Base-by-base conservation (phyloP, 1,140 invertebrate genomes). In the Neelides sp. region DNA sequence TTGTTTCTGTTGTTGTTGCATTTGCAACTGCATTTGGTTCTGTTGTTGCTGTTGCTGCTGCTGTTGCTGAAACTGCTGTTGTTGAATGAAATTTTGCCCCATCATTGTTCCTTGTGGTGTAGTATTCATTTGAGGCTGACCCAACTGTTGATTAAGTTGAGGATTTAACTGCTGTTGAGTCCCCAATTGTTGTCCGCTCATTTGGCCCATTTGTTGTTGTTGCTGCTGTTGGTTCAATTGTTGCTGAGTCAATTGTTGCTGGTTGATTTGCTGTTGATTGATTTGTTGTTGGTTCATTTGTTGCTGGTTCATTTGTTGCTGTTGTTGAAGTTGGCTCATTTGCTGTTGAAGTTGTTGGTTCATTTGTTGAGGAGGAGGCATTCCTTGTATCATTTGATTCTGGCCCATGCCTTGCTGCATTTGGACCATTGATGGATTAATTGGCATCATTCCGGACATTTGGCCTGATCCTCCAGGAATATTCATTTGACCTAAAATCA, bases 221-320 rank as follows among this genome's bases (percentile, higher is more conserved):
- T 52, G 50, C 17, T 48, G 47, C 41, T 48, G n/a, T n/a, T n/a
- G n/a, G 17, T 26, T 43, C 34, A 52, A 50, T 5, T 36, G 45
- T n/a, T 48, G 42, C 23, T 48, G 42, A n/a, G 24, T 34, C 15
- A 24, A 15, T 34, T 57, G 42, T 19, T 48, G 53, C 15, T 50
- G 43, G 28, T 53, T 44, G 22, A 19, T 12, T 27, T 49, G 51
- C 19, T 48, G 43, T 49, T 49, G 48, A 1, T 53, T 36, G 32
- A 34, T 24, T 44, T 50, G 54, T 39, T 55, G 54, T 17, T 57
- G 50, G 26, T 55, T 54, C 15, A 53, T 35, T 36, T 57, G 55
- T 24, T 36, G 35, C 13, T 52, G 39, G 4, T 61, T 17, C 61
- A 23, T n/a, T 19, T 55, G 52, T 22, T 36, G 41, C 3, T 28